Conservation (phyloP, 2,797 vertebrate genomes). For the Xiphorhynchus erythropygius region DNA sequence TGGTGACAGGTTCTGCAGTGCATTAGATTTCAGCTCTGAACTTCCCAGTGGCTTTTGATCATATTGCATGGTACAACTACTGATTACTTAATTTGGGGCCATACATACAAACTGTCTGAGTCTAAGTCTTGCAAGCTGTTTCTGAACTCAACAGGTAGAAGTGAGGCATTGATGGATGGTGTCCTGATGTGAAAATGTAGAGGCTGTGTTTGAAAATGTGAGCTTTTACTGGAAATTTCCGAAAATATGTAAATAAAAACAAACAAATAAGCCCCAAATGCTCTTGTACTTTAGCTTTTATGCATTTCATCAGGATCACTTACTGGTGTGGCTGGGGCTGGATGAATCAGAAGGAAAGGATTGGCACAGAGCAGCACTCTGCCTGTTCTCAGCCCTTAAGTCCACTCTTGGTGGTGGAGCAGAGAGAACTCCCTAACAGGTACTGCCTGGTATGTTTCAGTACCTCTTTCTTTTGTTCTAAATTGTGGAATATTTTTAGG, state of each 20-base stretch:
- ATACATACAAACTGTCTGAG: background rate
- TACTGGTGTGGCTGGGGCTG: background rate
- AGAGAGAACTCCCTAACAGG: background rate
- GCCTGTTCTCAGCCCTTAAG: background rate
- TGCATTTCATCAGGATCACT: background rate
- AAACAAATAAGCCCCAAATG: accelerated
- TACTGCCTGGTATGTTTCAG: background rate
- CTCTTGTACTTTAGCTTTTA: background rate
- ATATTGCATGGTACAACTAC: background rate
- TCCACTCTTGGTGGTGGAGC: background rate
- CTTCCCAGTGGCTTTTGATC: background rate
- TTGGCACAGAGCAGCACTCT: background rate
- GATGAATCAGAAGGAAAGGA: background rate
- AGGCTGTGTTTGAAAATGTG: background rate
- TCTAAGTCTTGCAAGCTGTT: background rate
- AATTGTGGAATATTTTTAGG: background rate
- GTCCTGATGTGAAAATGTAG: background rate
- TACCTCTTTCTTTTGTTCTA: background rate
- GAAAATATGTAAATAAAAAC: background rate
- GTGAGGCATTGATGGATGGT: accelerated
- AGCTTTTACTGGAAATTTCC: background rate
- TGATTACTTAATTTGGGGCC: background rate
- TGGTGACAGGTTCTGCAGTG: background rate
- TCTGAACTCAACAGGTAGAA: background rate
- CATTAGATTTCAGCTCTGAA: background rate